Evolutionary conservation across 2,888 invertebrate species (phyloP).

Genomic region (Hemithea aestivaria): DNA sequence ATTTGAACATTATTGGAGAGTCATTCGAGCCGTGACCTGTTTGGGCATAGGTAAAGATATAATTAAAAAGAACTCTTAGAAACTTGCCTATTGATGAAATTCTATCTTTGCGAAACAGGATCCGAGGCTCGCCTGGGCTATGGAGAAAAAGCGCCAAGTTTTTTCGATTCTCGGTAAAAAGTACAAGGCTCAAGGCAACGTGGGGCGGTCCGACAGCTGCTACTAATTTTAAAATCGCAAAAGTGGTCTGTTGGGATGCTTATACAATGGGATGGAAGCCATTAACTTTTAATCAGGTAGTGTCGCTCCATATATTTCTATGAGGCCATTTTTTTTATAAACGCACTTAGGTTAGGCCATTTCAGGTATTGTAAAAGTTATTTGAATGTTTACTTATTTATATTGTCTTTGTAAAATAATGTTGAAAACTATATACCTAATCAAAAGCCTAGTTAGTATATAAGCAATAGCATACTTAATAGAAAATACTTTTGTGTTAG

Average conservation of each 20-base stretch:
- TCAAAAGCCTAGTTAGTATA: no score
- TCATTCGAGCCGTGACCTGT: conserved; percentile 51
- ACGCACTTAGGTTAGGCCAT: background rate
- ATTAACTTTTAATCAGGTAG: conserved; percentile 34
- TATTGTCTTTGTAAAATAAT: no score
- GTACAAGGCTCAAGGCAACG: conserved; percentile 39
- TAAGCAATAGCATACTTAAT: no score
- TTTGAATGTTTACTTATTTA: no score
- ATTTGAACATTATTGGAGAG: conserved; percentile 27
- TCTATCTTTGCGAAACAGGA: conserved; percentile 72
- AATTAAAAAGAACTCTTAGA: conserved; percentile 72
- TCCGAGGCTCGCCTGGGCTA: conserved; percentile 44
- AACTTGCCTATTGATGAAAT: conserved; percentile 63
- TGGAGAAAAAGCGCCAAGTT: conserved; percentile 46
- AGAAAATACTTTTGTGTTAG: no score
- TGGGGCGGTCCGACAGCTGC: conserved; percentile 58
- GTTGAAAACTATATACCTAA: no score
- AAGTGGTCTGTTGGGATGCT: conserved; percentile 39
- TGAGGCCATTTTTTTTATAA: conserved; percentile 17
- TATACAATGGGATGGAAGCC: conserved; percentile 35
- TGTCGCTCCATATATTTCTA: conserved; percentile 16
- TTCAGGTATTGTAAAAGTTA: background rate
- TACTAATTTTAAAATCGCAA: conserved; percentile 55
- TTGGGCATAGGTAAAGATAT: conserved; percentile 48
- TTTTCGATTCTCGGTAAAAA: conserved; percentile 54